Base-by-base conservation (phyloP, 2,113 vertebrate genomes). In the Cyanoderma ruficeps region DNA sequence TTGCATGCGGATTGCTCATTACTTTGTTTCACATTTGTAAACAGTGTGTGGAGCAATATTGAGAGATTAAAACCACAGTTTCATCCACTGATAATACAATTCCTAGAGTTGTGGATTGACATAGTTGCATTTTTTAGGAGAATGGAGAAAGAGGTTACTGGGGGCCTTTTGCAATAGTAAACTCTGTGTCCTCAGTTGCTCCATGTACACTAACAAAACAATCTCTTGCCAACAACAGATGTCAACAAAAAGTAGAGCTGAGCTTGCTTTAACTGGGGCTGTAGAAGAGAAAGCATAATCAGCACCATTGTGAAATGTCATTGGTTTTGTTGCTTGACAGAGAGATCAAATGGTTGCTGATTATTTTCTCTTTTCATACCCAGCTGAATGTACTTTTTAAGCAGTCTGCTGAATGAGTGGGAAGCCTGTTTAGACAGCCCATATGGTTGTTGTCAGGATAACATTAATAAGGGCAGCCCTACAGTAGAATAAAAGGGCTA, bases 11-110 rank as follows among this genome's bases (percentile, higher is more conserved):
- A 85, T 61, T 85, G 53, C 84, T 95, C 3, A 2, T 87, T 96
- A 72, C 70, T 95, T 93, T 94, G 59, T 89, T 95, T 96, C 70
- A 8, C 49, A 46, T 96, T 94, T 93, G 78, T 89, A 96, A 93
- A 90, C 70, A 95, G 28, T 25, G 33, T 76, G 53, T 83, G 84
- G 47, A 91, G 87, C 83, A 96, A 76, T 65, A 87, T 1, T 17
- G 72, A 69, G 87, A 91, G 41, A 85, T 87, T 68, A 76, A 97
- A 96, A 80, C 89, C 77, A 87, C 83, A 65, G 57, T 78, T 96
- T 87, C 83, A 83, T 85, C 78, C 78, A 27, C 78, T 69, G 87
- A 87, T 97, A 91, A 91, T 76, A 89, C 76, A 95, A 96, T 91
- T 95, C 65, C 89, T 94, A 30, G 49, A 89, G 84, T 63, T 90